Conservation (phyloP, 2,888 invertebrate species). For the Ptycholaimellus sp. region DNA sequence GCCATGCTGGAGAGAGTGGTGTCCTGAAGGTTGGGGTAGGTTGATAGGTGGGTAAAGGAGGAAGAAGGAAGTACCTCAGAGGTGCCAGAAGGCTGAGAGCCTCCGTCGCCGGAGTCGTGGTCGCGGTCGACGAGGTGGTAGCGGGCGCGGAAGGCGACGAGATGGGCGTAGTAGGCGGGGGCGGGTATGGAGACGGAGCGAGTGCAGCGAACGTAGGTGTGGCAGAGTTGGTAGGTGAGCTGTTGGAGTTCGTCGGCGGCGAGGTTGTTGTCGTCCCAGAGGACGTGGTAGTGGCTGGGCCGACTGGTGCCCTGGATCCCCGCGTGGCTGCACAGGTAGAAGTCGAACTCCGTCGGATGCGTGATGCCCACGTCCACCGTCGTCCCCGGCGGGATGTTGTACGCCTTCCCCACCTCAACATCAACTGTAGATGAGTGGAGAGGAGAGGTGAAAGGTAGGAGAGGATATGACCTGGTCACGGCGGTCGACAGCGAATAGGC, state of each 20-base stretch:
- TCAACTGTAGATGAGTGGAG: neutral
- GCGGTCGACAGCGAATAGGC: slow-evolving; percentile 92
- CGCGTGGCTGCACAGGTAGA: slow-evolving; percentile 63
- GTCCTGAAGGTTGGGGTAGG: no score
- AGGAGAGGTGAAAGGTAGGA: no score
- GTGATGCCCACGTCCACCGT: slow-evolving; percentile 99
- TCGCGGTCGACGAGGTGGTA: slow-evolving; percentile 24
- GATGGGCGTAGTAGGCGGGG: slow-evolving; percentile 92
- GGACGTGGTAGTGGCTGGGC: slow-evolving; percentile 95
- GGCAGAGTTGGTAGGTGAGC: slow-evolving; percentile 94
- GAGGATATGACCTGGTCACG: slow-evolving; percentile 68
- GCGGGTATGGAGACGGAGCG: slow-evolving; percentile 96
- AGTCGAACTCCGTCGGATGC: slow-evolving; percentile 98
- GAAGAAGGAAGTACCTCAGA: no score
- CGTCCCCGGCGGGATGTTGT: slow-evolving; percentile 97
- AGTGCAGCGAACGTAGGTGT: slow-evolving; percentile 97
- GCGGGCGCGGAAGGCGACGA: slow-evolving; percentile 66
- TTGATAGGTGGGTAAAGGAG: no score
- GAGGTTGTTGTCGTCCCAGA: slow-evolving; percentile 99
- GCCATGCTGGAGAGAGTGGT: slow-evolving; percentile 32
- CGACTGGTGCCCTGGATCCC: slow-evolving; percentile 68
- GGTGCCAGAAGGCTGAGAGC: slow-evolving; percentile 25
- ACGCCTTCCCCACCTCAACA: slow-evolving; percentile 63
- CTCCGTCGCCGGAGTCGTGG: slow-evolving; percentile 24
- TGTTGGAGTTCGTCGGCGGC: slow-evolving; percentile 96